Conservation (phyloP, 30 jellyfish, hydroid and myxozoan genomes). For the Cassiopea andromeda region DNA sequence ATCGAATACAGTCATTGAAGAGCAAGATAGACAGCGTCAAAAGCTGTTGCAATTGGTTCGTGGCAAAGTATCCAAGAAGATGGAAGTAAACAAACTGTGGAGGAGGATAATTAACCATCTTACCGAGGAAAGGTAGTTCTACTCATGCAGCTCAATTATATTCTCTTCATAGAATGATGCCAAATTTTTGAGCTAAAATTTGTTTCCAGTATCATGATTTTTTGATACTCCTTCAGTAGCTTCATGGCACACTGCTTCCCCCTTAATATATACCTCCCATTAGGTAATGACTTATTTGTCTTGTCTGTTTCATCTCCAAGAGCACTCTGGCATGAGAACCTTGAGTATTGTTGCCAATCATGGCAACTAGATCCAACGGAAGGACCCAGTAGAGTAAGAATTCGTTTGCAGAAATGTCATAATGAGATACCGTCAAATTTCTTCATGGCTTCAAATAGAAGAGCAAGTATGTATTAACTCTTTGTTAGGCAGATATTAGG, state of each 20-base stretch:
- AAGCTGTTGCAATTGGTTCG: slow-evolving; percentile 78
- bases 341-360: slow-evolving; percentile 63
- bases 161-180: too few species aligned
- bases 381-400: slow-evolving; percentile 94
- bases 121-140: slow-evolving; percentile 83
- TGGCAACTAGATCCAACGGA: slow-evolving; percentile 99
- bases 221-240: too few species aligned
- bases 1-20: slow-evolving; percentile 82
- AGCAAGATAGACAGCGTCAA: slow-evolving; percentile 96
- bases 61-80: slow-evolving; percentile 84
- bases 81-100: slow-evolving; percentile 90
- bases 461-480: slow-evolving; percentile 48
- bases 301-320: slow-evolving; percentile 32
- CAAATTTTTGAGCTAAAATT: too few species aligned
- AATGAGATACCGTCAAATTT: slow-evolving; percentile 75
- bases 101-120: slow-evolving; percentile 78
- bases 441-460: slow-evolving; percentile 55
- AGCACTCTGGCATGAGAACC: slow-evolving; percentile 87
- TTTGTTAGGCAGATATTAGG: neutral
- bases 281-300: too few species aligned
- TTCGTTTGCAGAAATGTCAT: slow-evolving; percentile 87
- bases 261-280: too few species aligned
- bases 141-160: neutral
- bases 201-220: too few species aligned
- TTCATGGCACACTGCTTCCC: too few species aligned